Evolutionary conservation across 2,888 invertebrate species (phyloP).

Genomic region (Laothoe populi): DNA sequence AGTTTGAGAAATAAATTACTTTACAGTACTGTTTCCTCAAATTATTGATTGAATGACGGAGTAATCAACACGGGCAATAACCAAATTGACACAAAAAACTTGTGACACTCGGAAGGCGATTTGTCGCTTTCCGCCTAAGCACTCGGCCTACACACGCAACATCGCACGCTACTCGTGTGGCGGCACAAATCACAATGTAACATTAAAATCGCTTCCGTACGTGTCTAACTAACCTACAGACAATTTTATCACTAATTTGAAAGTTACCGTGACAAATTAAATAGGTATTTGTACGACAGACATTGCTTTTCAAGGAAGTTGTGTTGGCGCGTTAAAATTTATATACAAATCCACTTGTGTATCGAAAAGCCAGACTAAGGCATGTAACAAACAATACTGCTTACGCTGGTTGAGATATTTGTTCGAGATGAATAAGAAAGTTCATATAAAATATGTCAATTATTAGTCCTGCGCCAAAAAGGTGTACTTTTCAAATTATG

Average conservation of each 20-base stretch:
- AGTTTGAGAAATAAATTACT: too few relatives aligned
- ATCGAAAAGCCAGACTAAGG: too few relatives aligned
- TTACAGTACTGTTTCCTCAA: neutral
- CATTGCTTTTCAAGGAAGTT: conserved; percentile 23
- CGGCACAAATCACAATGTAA: conserved; percentile 34
- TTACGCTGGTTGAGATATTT: too few relatives aligned
- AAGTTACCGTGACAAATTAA: conserved; percentile 47
- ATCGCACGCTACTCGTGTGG: conserved; percentile 30
- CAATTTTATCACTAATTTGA: conserved; percentile 50
- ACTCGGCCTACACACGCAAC: conserved; percentile 47
- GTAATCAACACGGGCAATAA: conserved; percentile 11
- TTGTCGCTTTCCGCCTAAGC: conserved; percentile 27
- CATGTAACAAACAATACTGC: too few relatives aligned
- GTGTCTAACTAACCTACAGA: conserved; percentile 24
- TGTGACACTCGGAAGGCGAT: conserved; percentile 40
- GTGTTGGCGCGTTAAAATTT: neutral
- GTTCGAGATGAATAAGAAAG: too few relatives aligned
- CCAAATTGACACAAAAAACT: conserved; percentile 29
- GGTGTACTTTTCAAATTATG: too few relatives aligned
- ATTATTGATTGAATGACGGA: neutral
- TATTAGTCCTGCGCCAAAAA: too few relatives aligned
- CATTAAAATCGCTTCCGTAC: conserved; percentile 39
- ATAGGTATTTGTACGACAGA: conserved; percentile 42
- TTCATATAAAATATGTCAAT: too few relatives aligned
- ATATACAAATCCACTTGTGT: too few relatives aligned